Conservation (phyloP, 2,888 invertebrate species). For the Thymelicus acteon region DNA sequence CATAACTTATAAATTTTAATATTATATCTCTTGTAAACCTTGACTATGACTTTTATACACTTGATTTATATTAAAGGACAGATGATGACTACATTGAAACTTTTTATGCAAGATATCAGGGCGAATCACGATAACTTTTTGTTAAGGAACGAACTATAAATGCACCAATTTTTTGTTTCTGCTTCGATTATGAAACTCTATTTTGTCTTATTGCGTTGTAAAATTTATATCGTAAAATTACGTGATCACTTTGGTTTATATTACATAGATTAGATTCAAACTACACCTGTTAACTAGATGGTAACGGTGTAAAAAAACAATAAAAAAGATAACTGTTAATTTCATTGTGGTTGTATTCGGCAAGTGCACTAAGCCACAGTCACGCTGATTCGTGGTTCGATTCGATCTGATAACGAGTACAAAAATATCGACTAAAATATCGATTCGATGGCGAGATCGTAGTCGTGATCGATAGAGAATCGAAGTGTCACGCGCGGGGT, state of each 20-base stretch:
- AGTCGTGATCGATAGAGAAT: slow-evolving; percentile 84
- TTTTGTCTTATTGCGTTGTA: slow-evolving; percentile 30
- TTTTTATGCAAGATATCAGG: slow-evolving; percentile 21
- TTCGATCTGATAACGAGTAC: slow-evolving; percentile 72
- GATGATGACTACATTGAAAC: slow-evolving; percentile 6
- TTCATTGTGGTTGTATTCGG: slow-evolving; percentile 67
- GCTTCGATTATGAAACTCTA: slow-evolving; percentile 17
- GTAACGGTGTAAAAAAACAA: slow-evolving; percentile 71
- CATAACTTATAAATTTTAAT: not conserved
- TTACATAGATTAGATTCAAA: slow-evolving; percentile 41
- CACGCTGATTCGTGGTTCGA: slow-evolving; percentile 59
- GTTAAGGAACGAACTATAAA: slow-evolving; percentile 25
- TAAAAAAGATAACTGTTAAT: slow-evolving; percentile 71
- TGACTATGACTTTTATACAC: not conserved
- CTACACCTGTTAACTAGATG: slow-evolving; percentile 70
- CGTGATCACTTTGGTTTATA: slow-evolving; percentile 23
- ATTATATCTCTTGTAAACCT: not conserved
- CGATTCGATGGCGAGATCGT: slow-evolving; percentile 71
- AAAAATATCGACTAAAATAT: slow-evolving; percentile 70
- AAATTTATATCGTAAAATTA: slow-evolving; percentile 29
- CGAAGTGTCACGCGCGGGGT: slow-evolving; percentile 83
- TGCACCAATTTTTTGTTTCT: slow-evolving; percentile 17
- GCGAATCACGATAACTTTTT: slow-evolving; percentile 22
- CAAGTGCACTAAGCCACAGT: slow-evolving; percentile 58
- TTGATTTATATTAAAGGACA: slow-evolving; percentile 19